These are phyloP conservation scores for Fregata magnificens DNA, from an alignment of 2,113 vertebrate genomes.

Conservation along the genomic window DNA sequence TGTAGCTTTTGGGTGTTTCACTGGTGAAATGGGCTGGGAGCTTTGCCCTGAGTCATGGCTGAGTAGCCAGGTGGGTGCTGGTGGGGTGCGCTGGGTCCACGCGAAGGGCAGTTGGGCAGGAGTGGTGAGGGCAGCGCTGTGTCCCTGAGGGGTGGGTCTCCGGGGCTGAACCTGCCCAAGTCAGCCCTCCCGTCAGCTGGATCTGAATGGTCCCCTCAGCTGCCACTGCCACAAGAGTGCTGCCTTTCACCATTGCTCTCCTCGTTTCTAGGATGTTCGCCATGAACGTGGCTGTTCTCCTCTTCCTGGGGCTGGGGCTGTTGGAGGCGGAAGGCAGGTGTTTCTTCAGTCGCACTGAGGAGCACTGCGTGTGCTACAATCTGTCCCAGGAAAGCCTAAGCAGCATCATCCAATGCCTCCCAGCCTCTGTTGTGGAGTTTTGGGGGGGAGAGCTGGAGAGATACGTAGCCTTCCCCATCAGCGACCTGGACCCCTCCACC, in stretches of 20 bases:
- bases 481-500: accelerated
- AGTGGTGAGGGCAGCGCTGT: not conserved
- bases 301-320: slow-evolving; percentile 29
- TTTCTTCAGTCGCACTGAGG: not conserved
- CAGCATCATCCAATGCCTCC: slow-evolving; percentile 47
- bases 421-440: slow-evolving; percentile 59
- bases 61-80: accelerated
- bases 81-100: not conserved
- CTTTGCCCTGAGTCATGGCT: accelerated
- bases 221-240: not conserved
- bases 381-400: not conserved
- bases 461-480: not conserved
- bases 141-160: not conserved
- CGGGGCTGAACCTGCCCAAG: not conserved
- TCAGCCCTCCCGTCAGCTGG: not conserved
- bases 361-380: slow-evolving; percentile 70
- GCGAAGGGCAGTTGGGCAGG: not conserved
- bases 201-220: not conserved
- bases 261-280: not conserved
- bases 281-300: not conserved
- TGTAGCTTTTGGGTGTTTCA: not conserved
- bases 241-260: not conserved
- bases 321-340: not conserved
- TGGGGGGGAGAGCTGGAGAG: slow-evolving; percentile 49
- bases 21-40: not conserved